A percentile compares a stretch with the other conserved stretches of the same genome.
phyloP scores from a whole-genome alignment of 1,140 invertebrate species.

The Dendrolimus punctatus region DNA sequence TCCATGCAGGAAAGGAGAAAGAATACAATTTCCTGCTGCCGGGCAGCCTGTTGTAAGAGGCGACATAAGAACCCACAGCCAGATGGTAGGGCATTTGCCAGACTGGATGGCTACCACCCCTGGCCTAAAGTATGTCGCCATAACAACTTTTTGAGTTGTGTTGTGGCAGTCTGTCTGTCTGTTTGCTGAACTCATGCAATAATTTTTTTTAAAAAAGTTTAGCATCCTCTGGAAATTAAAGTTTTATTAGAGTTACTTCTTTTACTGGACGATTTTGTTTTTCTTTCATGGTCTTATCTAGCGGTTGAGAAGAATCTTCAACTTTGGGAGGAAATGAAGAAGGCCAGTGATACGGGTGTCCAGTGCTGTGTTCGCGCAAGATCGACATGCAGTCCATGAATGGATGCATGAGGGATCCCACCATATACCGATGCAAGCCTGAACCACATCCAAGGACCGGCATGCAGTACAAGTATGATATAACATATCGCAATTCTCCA shows the following conservation, averaged over 20 bases:
- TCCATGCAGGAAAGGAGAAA: no score
- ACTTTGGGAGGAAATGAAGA: slow-evolving; percentile 97
- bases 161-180: no score
- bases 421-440: slow-evolving; percentile 98
- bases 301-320: slow-evolving; percentile 89
- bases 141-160: no score
- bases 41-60: no score
- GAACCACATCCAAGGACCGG: slow-evolving; percentile 95
- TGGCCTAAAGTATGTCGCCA: no score
- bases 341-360: slow-evolving; percentile 83
- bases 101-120: no score
- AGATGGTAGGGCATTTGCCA: no score
- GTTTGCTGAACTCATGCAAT: neutral
- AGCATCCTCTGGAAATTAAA: neutral
- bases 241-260: slow-evolving; percentile 1
- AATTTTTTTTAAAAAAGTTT: no score
- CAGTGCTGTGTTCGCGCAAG: slow-evolving; percentile 97
- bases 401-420: slow-evolving; percentile 98
- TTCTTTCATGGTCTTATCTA: slow-evolving; percentile 50
- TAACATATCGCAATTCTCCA: neutral
- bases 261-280: no score
- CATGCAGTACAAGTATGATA: slow-evolving; percentile 92
- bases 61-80: no score
- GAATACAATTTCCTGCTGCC: no score
- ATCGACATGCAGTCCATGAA: slow-evolving; percentile 98